These are phyloP conservation scores for Tachystola acroxantha DNA, from an alignment of 2,888 invertebrate genomes.

Conservation along the genomic window DNA sequence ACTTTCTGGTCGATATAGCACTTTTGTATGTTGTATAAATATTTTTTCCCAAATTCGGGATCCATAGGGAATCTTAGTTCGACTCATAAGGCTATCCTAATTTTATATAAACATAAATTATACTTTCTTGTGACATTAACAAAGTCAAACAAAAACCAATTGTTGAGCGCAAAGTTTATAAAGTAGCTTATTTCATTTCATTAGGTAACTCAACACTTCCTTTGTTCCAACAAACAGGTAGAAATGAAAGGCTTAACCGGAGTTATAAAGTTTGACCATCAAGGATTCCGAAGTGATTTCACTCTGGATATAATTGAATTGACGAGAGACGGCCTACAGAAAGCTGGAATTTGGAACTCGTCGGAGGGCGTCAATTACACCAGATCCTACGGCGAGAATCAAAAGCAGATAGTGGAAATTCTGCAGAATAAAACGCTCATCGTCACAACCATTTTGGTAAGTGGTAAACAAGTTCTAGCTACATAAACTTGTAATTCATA, in stretches of 20 bases:
- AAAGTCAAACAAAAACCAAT: no score
- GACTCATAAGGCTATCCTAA: no score
- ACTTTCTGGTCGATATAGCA: no score
- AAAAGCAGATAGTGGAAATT: slow-evolving; percentile 92
- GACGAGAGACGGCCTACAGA: slow-evolving; percentile 88
- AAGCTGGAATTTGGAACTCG: slow-evolving; percentile 93
- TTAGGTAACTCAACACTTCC: neutral
- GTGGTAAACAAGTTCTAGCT: slow-evolving; percentile 35
- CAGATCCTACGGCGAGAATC: slow-evolving; percentile 89
- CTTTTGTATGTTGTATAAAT: no score
- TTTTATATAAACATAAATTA: no score
- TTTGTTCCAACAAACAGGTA: slow-evolving; percentile 73
- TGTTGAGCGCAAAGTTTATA: no score
- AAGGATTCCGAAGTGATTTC: slow-evolving; percentile 95
- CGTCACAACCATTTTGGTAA: slow-evolving; percentile 94
- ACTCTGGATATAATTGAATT: slow-evolving; percentile 94
- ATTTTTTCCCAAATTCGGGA: no score
- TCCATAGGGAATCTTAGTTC: no score
- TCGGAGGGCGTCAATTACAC: slow-evolving; percentile 93
- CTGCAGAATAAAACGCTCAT: slow-evolving; percentile 94
- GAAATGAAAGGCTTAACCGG: slow-evolving; percentile 96
- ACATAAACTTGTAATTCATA: slow-evolving; percentile 5
- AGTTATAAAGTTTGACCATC: slow-evolving; percentile 94
- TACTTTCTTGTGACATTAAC: no score
- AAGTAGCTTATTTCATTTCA: no score